Evolutionary conservation across 1,140 invertebrate species (phyloP).

Genomic region (Amphibalanus amphitrite): DNA sequence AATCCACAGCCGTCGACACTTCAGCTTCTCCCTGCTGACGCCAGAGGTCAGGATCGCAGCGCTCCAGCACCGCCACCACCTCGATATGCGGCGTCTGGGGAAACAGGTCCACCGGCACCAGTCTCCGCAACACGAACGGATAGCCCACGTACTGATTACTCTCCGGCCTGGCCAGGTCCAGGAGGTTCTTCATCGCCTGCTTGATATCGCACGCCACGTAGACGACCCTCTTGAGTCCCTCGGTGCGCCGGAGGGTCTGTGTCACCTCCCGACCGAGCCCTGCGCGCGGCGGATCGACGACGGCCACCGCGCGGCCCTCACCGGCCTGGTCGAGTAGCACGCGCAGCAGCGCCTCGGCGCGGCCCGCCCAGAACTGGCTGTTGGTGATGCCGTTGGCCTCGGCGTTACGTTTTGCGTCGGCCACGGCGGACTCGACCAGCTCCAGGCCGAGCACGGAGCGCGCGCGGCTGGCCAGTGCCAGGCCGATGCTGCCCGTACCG

Average conservation of each 20-base stretch:
- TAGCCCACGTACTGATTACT: slow-evolving; percentile 66
- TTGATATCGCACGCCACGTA: slow-evolving; percentile 85
- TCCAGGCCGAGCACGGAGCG: slow-evolving; percentile 74
- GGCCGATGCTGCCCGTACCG: slow-evolving; percentile 90
- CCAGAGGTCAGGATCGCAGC: not conserved
- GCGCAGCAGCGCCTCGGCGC: slow-evolving; percentile 72
- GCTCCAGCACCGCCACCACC: slow-evolving; percentile 1
- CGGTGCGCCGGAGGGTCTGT: slow-evolving; percentile 49
- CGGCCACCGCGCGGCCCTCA: slow-evolving; percentile 41
- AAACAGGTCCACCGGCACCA: not conserved
- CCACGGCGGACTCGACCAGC: slow-evolving; percentile 63
- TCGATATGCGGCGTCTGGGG: slow-evolving; percentile 4
- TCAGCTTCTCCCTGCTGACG: not conserved
- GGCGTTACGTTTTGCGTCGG: slow-evolving; percentile 79
- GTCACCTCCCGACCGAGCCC: slow-evolving; percentile 69
- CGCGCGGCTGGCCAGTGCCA: slow-evolving; percentile 50
- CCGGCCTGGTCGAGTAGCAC: slow-evolving; percentile 36
- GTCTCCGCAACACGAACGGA: slow-evolving; percentile 40
- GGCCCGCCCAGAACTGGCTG: slow-evolving; percentile 70
- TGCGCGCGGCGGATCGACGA: slow-evolving; percentile 91
- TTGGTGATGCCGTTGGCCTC: slow-evolving; percentile 60
- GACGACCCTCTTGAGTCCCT: slow-evolving; percentile 55
- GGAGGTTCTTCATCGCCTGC: slow-evolving; percentile 67
- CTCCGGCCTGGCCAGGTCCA: slow-evolving; percentile 58
- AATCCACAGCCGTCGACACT: not conserved